These are phyloP conservation scores for Beroe ovata DNA, from an alignment of 37 sponge, comb jelly and placozoan species.

Conservation along the genomic window DNA sequence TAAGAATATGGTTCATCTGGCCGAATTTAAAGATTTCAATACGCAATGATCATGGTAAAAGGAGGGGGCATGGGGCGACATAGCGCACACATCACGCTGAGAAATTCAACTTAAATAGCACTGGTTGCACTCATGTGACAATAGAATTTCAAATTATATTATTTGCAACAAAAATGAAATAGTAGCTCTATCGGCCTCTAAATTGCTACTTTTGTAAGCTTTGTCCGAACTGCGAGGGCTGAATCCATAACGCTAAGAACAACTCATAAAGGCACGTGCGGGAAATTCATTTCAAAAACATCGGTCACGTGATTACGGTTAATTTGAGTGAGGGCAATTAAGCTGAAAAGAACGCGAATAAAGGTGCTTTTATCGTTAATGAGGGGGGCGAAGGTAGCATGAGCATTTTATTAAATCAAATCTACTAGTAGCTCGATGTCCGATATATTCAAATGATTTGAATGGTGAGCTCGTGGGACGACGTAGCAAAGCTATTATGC, in stretches of 20 bases:
- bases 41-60: too few species aligned
- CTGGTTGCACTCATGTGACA: too few species aligned
- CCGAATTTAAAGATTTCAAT: too few species aligned
- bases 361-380: not conserved
- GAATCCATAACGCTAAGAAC: not conserved
- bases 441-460: not conserved
- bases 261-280: not conserved
- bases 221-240: too few species aligned
- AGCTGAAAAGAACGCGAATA: not conserved
- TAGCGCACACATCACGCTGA: too few species aligned
- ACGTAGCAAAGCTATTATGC: too few species aligned
- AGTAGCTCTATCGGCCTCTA: not conserved
- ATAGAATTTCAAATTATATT: not conserved
- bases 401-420: not conserved
- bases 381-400: too few species aligned
- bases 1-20: too few species aligned
- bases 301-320: not conserved
- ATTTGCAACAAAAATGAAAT: not conserved
- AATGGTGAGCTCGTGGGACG: too few species aligned
- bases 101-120: too few species aligned
- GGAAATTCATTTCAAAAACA: not conserved
- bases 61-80: too few species aligned
- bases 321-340: not conserved
- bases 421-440: too few species aligned
- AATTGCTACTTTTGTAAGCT: not conserved